Base-by-base conservation (phyloP, 2,797 vertebrate species). In the Cossypha caffra region DNA sequence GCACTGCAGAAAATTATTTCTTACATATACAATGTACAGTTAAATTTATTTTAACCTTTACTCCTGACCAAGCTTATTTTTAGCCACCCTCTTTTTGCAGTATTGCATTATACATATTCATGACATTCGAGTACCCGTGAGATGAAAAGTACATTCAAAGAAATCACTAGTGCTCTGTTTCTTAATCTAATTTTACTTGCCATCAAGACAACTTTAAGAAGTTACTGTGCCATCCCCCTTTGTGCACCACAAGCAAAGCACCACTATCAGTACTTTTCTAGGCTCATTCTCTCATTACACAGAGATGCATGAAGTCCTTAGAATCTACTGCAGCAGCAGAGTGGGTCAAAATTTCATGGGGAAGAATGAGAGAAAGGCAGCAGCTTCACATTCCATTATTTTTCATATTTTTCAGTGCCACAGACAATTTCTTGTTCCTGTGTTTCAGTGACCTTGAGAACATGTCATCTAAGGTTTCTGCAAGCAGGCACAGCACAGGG, bases 21-120 rank as follows among this genome's bases (percentile, higher is more conserved):
- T 67, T 89, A 63, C 33, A 31, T 88, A 66, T 51, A 82, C 61
- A 87, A 82, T 43, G 59, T 24, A 63, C 61, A n/a, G 29, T 62
- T 83, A 61, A 28, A 82, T 89, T 87, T 89, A 76, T 71, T 95
- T 91, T 89, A 93, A 91, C 78, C 81, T 95, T 95, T 94, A 85
- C 28, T 92, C 75, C 84, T 73, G 87, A 89, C 75, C 81, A 95
- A 91, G 74, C 59, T 89, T 90, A 86, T 88, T 93, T 92, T 93
- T 84, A 84, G 37, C 26, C 59, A 48, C 55, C 51, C 74, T 93
- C 63, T 59, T 95, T 95, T 61, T 82, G 47, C 55, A 95, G 68
- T 20, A 31, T 85, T 84, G 40, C 23, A 13, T 85, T 87, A 48
- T 87, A 79, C 63, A 77, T 94, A 92, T 82, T 91, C 42, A 88